Percentiles rank a stretch among this genome's conserved stretches.
Evolutionary conservation across 1,140 invertebrate genomes (phyloP).

Genomic region (Anastatus disparis): DNA sequence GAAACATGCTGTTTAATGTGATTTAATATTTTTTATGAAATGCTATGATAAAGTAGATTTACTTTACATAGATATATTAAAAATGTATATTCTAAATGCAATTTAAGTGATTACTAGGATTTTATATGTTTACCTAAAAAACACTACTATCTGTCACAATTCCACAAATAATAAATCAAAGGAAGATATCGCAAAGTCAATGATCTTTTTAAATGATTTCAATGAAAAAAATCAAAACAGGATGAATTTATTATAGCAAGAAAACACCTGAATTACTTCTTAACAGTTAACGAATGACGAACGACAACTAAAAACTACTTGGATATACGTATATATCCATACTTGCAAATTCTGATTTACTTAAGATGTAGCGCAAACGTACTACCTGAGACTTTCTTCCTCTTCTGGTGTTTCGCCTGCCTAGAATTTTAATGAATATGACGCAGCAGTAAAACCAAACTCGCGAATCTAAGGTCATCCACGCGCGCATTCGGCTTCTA

Average conservation of each 20-base stretch:
- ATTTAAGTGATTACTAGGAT: too few relatives aligned
- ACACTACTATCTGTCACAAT: too few relatives aligned
- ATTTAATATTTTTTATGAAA: too few relatives aligned
- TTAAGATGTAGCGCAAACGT: not conserved
- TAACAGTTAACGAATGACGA: not conserved
- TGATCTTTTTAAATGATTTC: not conserved
- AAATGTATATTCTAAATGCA: too few relatives aligned
- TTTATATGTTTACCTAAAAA: too few relatives aligned
- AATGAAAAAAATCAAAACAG: not conserved
- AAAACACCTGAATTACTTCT: not conserved
- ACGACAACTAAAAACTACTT: not conserved
- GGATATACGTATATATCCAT: not conserved
- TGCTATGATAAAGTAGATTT: too few relatives aligned
- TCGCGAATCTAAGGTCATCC: not conserved
- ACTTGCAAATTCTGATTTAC: constrained; percentile 29
- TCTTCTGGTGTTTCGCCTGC: not conserved
- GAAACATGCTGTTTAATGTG: too few relatives aligned
- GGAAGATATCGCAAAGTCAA: not conserved
- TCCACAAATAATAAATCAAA: too few relatives aligned
- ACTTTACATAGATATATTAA: too few relatives aligned
- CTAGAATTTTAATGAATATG: constrained; percentile 31
- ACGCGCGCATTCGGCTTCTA: not conserved
- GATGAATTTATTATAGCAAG: not conserved
- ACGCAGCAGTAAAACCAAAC: not conserved
- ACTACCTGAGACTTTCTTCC: not conserved